Evolutionary conservation across 2,888 invertebrate genomes (phyloP).

Genomic region (Taenaris catops): DNA sequence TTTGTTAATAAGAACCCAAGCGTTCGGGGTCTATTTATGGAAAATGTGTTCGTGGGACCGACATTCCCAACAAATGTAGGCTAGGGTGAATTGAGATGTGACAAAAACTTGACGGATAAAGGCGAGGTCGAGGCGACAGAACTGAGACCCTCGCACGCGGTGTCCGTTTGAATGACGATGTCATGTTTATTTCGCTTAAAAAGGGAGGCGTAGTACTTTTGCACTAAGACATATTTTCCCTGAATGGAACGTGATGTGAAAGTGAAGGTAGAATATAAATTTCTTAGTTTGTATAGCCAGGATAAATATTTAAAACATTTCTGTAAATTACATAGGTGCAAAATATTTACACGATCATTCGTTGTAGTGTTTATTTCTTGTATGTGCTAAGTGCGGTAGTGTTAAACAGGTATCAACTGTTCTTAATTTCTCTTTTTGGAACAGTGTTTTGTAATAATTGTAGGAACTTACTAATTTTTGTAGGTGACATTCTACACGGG

Average conservation of each 20-base stretch:
- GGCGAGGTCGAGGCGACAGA: slow-evolving; percentile 49
- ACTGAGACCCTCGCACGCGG: slow-evolving; percentile 44
- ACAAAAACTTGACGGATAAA: slow-evolving; percentile 65
- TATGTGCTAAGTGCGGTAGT: not conserved
- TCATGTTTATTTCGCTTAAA: slow-evolving; percentile 71
- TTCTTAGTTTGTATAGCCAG: slow-evolving; percentile 34
- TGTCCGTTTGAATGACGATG: slow-evolving; percentile 59
- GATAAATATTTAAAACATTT: slow-evolving; percentile 12
- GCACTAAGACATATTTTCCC: slow-evolving; percentile 29
- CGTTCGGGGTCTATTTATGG: slow-evolving; percentile 49
- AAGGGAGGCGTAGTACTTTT: slow-evolving; percentile 52
- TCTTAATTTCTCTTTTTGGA: no score
- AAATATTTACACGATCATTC: not conserved
- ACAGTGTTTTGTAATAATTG: no score
- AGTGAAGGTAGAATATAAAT: slow-evolving; percentile 50
- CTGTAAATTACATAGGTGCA: not conserved
- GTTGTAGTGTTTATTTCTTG: not conserved
- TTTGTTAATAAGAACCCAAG: slow-evolving; percentile 41
- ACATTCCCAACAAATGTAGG: slow-evolving; percentile 48
- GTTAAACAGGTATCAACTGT: no score
- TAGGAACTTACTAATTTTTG: no score
- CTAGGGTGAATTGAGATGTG: slow-evolving; percentile 46
- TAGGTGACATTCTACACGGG: no score
- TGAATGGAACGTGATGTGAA: slow-evolving; percentile 52
- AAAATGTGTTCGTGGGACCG: slow-evolving; percentile 47